Evolutionary conservation across 2,888 invertebrate genomes (phyloP).

Genomic region (Drosophila kambysellisi): DNA sequence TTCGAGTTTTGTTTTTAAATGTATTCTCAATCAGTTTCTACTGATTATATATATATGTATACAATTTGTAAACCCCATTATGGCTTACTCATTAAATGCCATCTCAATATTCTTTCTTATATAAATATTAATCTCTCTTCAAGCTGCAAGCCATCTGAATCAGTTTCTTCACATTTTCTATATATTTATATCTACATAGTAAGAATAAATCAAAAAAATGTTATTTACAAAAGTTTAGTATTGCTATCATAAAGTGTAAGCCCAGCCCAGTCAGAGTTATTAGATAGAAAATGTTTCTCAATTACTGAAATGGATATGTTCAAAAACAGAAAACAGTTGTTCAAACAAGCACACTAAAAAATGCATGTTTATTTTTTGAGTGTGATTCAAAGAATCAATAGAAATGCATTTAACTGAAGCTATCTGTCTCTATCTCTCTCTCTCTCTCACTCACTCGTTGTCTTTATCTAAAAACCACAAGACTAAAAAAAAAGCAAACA

Average conservation of each 20-base stretch:
- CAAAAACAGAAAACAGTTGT: background rate
- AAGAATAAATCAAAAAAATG: background rate
- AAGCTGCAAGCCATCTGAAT: fast-evolving
- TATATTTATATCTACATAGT: background rate
- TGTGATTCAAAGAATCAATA: conserved; percentile 1
- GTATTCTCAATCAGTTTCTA: background rate
- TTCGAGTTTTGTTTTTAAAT: background rate
- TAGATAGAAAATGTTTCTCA: background rate
- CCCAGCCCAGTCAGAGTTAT: background rate
- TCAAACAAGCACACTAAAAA: background rate
- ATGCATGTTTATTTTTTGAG: background rate
- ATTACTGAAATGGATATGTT: conserved; percentile 1
- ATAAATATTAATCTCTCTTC: background rate
- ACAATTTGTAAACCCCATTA: background rate
- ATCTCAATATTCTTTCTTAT: background rate
- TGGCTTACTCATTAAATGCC: background rate
- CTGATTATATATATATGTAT: background rate
- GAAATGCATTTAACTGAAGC: background rate
- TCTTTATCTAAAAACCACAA: conserved; percentile 18
- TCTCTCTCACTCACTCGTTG: background rate
- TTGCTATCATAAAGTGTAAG: background rate
- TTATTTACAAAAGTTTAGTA: background rate
- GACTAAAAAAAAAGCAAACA: conserved; percentile 38
- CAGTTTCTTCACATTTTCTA: background rate
- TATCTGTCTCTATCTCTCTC: background rate